Base-by-base conservation (phyloP, 2,113 vertebrate species). In the Rhodinocichla rosea region DNA sequence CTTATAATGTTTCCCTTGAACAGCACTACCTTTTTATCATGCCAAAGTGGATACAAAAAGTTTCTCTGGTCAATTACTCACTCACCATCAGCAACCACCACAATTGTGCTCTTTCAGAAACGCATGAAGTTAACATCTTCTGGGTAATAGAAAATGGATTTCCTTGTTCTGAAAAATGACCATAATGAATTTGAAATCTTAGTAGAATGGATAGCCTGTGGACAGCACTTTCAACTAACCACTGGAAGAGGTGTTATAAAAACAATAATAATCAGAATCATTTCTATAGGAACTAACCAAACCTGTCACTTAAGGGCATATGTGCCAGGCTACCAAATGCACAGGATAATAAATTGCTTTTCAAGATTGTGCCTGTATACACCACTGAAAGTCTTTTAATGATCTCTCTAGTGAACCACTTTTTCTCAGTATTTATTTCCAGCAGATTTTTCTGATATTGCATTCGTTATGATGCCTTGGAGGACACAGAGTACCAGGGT, bases 1-100 rank as follows among this genome's bases (percentile, higher is more conserved):
- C 53, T 75, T 80, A 47, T 90, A 80, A 89, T 77, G 45, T 92
- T 92, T 95, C 67, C 59, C 89, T 71, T 90, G 92, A 94, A 76
- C 21, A 91, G 87, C 64, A 59, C 62, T 28, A 47, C 57, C 15
- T 90, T 85, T 95, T 94, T 91, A 65, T 94, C 82, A 90, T 42
- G 53, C 65, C 3, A 2, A 90, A 94, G 82, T 95, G 82, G 82
- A 79, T 60, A 76, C 15, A 85, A 70, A 87, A 93, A 95, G 57
- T 93, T 94, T 88, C 85, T 85, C n/a, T 79, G 85, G 87, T 94
- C 84, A 91, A 79, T 94, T 95, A 93, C 65, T 89, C 93, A 86
- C 86, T 95, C 87, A 81, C 47, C 77, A 73, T 6, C 82, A 93
- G 78, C 45, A 84, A 53, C 78, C 67, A 83, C 50, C 45, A 76